Evolutionary conservation across 2,888 invertebrate species (phyloP).

Genomic region (Atethmia centrago): DNA sequence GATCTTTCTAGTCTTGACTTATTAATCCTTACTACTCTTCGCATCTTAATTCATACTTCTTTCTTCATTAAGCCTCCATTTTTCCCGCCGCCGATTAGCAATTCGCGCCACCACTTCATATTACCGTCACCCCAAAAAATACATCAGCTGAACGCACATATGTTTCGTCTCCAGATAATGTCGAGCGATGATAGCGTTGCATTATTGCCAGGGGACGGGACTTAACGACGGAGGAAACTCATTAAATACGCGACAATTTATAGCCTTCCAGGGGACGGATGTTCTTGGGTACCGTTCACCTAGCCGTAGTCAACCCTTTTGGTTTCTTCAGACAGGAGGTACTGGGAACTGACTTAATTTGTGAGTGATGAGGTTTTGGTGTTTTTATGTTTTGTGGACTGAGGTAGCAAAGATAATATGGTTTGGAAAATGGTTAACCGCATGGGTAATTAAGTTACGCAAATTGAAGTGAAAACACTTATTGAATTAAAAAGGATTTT

Average conservation of each 20-base stretch:
- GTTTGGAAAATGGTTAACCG: too few relatives aligned
- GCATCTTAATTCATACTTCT: too few relatives aligned
- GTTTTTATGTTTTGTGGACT: conserved; percentile 1
- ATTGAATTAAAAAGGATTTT: background rate
- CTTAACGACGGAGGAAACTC: conserved; percentile 87
- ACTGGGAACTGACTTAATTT: conserved; percentile 51
- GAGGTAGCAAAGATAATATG: background rate
- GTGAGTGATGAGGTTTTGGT: conserved; percentile 2
- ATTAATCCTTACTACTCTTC: background rate
- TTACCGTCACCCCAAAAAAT: conserved; percentile 52
- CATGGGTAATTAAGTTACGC: too few relatives aligned
- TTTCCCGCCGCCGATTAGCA: conserved; percentile 23
- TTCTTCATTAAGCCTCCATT: background rate
- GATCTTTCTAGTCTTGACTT: background rate
- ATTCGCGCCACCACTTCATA: conserved; percentile 54
- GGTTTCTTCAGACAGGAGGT: conserved; percentile 40
- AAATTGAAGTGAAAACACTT: too few relatives aligned
- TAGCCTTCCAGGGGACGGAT: conserved; percentile 76
- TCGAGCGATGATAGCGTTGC: conserved; percentile 84
- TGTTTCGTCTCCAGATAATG: conserved; percentile 82
- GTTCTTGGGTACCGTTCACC: conserved; percentile 61
- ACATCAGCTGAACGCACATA: conserved; percentile 72
- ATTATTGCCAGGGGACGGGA: conserved; percentile 83
- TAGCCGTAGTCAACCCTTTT: conserved; percentile 52
- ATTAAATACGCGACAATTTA: conserved; percentile 88